Evolutionary conservation across 1,140 invertebrate genomes (phyloP).

Genomic region (Bicyclus anynana): DNA sequence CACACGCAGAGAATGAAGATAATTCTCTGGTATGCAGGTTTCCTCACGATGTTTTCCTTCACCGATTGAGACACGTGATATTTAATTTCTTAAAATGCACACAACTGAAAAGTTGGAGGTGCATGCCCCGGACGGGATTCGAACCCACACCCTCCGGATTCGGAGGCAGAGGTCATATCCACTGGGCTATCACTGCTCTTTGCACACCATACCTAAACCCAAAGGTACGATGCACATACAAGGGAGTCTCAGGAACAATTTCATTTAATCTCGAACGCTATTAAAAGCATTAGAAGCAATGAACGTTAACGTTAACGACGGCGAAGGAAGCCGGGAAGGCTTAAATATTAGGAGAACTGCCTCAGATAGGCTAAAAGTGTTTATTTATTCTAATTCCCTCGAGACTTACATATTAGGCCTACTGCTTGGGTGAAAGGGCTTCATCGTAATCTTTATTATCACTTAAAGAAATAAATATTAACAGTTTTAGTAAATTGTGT

Average conservation of each 20-base stretch:
- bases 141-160: no score
- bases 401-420: slow-evolving; percentile 1
- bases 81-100: no score
- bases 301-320: slow-evolving; percentile 10
- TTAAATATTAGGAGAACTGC: slow-evolving; percentile 17
- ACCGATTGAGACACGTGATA: no score
- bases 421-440: not conserved
- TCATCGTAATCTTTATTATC: not conserved
- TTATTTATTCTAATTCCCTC: slow-evolving; percentile 23
- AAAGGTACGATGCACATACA: not conserved
- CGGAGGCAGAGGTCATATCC: no score
- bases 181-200: no score
- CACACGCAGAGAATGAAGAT: no score
- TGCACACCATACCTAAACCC: no score
- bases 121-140: no score
- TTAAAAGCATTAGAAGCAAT: slow-evolving; percentile 18
- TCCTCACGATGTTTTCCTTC: no score
- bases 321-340: slow-evolving; percentile 11
- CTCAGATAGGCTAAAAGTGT: slow-evolving; percentile 12
- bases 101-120: no score
- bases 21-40: no score
- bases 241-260: slow-evolving; percentile 11
- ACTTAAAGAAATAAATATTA: not conserved
- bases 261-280: slow-evolving; percentile 18
- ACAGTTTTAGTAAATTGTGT: no score